Evolutionary conservation across 2,797 vertebrate genomes (phyloP).

Genomic region (Spondyliosoma cantharus): DNA sequence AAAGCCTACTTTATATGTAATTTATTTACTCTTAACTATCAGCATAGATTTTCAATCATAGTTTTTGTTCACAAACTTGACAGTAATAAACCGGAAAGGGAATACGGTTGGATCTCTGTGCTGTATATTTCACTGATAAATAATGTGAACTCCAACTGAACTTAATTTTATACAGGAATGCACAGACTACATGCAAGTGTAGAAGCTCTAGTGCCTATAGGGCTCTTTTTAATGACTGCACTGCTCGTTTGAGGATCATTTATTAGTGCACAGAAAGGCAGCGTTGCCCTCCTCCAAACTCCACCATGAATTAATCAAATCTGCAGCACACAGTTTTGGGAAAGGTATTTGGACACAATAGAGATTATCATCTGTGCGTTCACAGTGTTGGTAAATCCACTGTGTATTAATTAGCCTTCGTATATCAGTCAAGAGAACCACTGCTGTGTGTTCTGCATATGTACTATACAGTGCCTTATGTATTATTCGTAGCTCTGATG

Average conservation of each 20-base stretch:
- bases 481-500: slow-evolving; percentile 23
- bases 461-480: not conserved
- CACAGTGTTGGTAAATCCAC: slow-evolving; percentile 18
- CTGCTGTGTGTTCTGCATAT: slow-evolving; percentile 14
- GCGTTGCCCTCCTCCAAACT: slow-evolving; percentile 14
- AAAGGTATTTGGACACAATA: slow-evolving; percentile 19
- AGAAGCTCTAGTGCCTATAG: slow-evolving; percentile 1
- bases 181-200: not conserved
- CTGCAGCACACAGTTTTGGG: slow-evolving; percentile 5
- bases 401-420: slow-evolving; percentile 48
- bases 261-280: slow-evolving; percentile 31
- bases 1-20: not conserved
- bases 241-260: slow-evolving; percentile 32
- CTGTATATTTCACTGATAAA: not conserved
- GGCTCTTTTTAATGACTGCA: slow-evolving; percentile 48
- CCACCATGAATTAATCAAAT: slow-evolving; percentile 37
- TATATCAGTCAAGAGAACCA: not conserved
- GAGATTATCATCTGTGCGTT: slow-evolving; percentile 18
- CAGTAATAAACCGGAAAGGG: not conserved
- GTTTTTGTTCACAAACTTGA: not conserved
- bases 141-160: not conserved
- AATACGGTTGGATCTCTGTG: not conserved
- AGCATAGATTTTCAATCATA: not conserved
- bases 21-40: not conserved
- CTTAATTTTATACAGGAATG: not conserved